Percentiles rank a stretch among this genome's conserved stretches.
Evolutionary conservation across 2,888 invertebrate genomes (phyloP).

Genomic region (Mythimna pallens): DNA sequence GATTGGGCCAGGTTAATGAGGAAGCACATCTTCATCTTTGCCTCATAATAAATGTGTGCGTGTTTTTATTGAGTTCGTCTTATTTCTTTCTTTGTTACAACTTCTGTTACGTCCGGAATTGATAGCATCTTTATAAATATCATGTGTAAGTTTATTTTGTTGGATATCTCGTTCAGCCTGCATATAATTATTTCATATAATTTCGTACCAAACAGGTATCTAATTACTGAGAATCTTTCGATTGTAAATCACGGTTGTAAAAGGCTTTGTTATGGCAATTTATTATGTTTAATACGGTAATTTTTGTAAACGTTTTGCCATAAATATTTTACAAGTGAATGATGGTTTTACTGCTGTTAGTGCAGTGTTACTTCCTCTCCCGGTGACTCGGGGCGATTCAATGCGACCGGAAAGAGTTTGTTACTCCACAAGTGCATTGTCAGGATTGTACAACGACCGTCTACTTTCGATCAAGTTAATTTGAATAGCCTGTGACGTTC

Average conservation of each 20-base stretch:
- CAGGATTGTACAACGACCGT: conserved; percentile 52
- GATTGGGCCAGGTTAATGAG: conserved; percentile 87
- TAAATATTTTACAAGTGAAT: conserved; percentile 82
- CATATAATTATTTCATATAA: conserved; percentile 43
- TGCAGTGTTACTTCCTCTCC: conserved; percentile 78
- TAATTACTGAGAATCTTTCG: conserved; percentile 56
- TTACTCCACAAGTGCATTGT: conserved; percentile 71
- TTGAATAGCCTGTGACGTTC: conserved; percentile 51
- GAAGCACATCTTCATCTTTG: conserved; percentile 85
- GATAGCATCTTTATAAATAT: conserved; percentile 65
- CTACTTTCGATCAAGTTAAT: conserved; percentile 58
- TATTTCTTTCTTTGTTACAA: conserved; percentile 70
- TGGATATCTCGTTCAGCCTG: conserved; percentile 32
- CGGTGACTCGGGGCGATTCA: conserved; percentile 66
- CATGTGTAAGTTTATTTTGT: conserved; percentile 42
- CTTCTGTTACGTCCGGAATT: conserved; percentile 72
- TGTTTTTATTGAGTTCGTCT: conserved; percentile 76
- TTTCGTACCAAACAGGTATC: conserved; percentile 35
- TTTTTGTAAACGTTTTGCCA: conserved; percentile 72
- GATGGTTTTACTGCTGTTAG: conserved; percentile 75
- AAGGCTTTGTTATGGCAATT: conserved; percentile 76
- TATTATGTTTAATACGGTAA: conserved; percentile 73
- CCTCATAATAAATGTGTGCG: conserved; percentile 74
- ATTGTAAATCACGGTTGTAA: conserved; percentile 73
- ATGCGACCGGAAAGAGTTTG: conserved; percentile 80